Percentiles rank a stretch among this genome's conserved stretches.
Conservation (phyloP, 2,113 vertebrate species). For the Parus major region DNA sequence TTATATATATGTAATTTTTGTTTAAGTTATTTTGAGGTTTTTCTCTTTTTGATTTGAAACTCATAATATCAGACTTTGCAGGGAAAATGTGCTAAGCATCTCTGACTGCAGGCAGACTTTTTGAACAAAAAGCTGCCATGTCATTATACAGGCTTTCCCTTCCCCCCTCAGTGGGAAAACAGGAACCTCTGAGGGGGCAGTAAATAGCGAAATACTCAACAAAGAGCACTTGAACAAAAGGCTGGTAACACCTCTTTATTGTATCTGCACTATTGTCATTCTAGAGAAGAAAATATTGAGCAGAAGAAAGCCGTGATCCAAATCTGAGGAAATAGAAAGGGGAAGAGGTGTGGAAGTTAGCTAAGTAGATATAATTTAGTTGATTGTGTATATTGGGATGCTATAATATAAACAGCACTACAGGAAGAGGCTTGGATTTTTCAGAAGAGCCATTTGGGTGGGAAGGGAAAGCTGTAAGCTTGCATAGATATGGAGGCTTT, state of each 20-base stretch:
- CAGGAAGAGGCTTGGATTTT: not conserved
- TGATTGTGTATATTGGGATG: not conserved
- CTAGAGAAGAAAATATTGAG: not conserved
- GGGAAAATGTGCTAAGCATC: not conserved
- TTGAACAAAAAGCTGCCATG: not conserved
- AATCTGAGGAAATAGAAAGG: slow-evolving; percentile 1
- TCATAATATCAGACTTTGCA: not conserved
- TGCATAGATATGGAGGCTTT: not conserved
- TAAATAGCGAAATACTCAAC: slow-evolving; percentile 28
- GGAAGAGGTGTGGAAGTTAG: slow-evolving; percentile 39
- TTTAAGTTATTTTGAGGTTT: not conserved
- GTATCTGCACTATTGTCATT: not conserved
- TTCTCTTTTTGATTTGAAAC: not conserved
- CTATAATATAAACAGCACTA: slow-evolving; percentile 6
- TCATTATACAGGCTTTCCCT: not conserved
- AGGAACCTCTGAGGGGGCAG: slow-evolving; percentile 14
- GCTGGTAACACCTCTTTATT: slow-evolving; percentile 24
- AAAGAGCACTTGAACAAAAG: slow-evolving; percentile 10
- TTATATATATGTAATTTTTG: not conserved
- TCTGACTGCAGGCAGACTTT: not conserved
- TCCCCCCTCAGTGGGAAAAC: slow-evolving; percentile 37
- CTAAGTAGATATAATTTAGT: slow-evolving; percentile 18
- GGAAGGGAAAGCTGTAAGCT: not conserved
- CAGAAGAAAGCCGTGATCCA: not conserved
- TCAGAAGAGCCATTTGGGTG: not conserved